Evolutionary conservation across 1,140 invertebrate species (phyloP), one percentile per base, ranked within the genome.

Genomic region (Diuraphis noxia): DNA sequence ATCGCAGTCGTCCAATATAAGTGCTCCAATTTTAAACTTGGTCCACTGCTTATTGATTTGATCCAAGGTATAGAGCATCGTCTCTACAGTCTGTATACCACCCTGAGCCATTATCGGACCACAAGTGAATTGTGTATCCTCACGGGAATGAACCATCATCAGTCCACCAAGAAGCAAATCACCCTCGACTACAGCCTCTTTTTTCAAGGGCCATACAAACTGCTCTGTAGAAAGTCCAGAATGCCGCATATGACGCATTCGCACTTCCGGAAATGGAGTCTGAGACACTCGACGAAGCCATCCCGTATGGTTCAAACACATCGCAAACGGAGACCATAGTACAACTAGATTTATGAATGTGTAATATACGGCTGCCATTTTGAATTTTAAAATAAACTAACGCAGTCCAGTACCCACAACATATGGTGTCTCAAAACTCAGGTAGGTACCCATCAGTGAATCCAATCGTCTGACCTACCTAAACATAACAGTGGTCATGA

Each of bases 21-120:
- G 96, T 4, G 97, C 97, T 17, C 98, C 98, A 94, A 63, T 96
- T 36, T 98, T 95, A 46, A 97, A 97, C 0, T 49, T 94, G 56
- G 95, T 93, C 84, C 95, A 94, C 43, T 94, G 93, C 56, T 94
- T 94, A 94, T 99, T 99, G 30, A 98, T 95, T 91, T 95, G 95
- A 94, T 99, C 98, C 92, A 99, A 93, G 0, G 98, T 98, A 93
- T 97, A 99, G 10, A 99, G 94, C 98, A 99, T 99, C 0, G 96
- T 96, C 93, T 99, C 98, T 89, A 98, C 93, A 0, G 98, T 97
- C 93, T 99, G 97, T 6, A 97, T 95, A 13, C 98, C 98, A 2
- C 98, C 98, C 94, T 99, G 98, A 0, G 98, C 97, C 98, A 99
- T 99, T 21, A 99, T 96, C 0, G 96, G 97, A 0, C 98, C 98